phyloP scores from a whole-genome alignment of 1,140 invertebrate genomes.

The Aphaenogaster ashmeadi region DNA sequence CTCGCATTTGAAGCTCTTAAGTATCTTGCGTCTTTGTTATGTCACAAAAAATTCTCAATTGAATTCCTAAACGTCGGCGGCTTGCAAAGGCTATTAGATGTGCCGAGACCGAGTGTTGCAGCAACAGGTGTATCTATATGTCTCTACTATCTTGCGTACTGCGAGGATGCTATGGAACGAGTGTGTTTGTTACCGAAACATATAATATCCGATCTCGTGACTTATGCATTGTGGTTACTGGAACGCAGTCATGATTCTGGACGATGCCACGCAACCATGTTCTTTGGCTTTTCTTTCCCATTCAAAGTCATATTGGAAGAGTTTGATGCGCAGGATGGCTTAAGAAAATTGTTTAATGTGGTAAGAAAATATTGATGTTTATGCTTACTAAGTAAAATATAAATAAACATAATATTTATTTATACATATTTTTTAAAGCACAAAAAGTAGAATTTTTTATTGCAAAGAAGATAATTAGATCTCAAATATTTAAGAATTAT shows the following conservation, averaged over 20 bases:
- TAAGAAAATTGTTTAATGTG: conserved; percentile 97
- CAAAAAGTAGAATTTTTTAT: not conserved
- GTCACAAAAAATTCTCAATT: conserved; percentile 99
- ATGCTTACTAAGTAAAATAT: not conserved
- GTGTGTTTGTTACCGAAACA: conserved; percentile 95
- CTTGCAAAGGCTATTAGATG: conserved; percentile 94
- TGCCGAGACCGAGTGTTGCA: conserved; percentile 96
- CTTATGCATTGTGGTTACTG: conserved; percentile 96
- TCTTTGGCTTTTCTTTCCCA: conserved; percentile 97
- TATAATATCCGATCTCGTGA: conserved; percentile 93
- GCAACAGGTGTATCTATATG: conserved; percentile 98
- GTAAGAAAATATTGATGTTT: conserved; percentile 85
- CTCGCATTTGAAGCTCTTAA: conserved; percentile 98
- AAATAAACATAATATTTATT: not conserved
- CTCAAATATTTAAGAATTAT: not conserved
- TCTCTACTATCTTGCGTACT: conserved; percentile 98
- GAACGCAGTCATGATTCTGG: conserved; percentile 99
- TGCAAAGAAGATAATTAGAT: not conserved
- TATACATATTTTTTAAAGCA: not conserved
- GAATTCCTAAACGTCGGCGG: conserved; percentile 97
- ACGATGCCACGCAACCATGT: conserved; percentile 98
- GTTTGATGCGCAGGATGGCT: conserved; percentile 97
- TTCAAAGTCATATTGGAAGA: conserved; percentile 96
- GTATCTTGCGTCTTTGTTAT: conserved; percentile 96
- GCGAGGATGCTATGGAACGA: conserved; percentile 98